Evolutionary conservation across 1,140 invertebrate species (phyloP), one percentile per base, ranked within the genome.

Genomic region (Lysiphlebus fabarum): DNA sequence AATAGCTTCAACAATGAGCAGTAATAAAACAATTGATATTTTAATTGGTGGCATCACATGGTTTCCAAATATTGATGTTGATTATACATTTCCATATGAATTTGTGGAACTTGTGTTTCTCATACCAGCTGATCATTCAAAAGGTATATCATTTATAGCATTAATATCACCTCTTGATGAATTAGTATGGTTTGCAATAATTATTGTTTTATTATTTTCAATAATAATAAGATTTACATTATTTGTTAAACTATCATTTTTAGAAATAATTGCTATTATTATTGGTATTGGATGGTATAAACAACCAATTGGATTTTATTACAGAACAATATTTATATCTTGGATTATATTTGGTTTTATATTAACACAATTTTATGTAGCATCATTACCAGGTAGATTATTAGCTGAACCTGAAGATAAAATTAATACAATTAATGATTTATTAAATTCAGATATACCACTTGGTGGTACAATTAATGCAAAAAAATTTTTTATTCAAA

Each of bases 311-410:
- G 65, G 43, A 38, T 9, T 62, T 0, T 75, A 74, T 0, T 56
- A 61, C 0, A 62, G 69, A 45, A 60, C 77, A 3, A 62, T 70
- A 2, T 78, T 70, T 14, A 59, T 77, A 9, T 67, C 73, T 9
- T 77, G 74, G 72, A 56, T 65, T 0, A 33, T 77, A 0, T 77
- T 73, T 26, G 71, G 75, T 4, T 71, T 69, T 36, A 65, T 77
- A n/a, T 45, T 78, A 0, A 62, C 67, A 11, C 74, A 78, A 42
- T 64, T 69, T 38, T 77, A 77, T 53, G 55, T 77, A 4, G 74
- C 72, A 8, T 70, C 75, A 0, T 53, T 78, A 34, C 67, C 76
- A 0, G 71, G 72, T 12, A 66, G 71, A 37, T 59, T 78, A 33
- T 65, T 75, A 11, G 68, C 68, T 6, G 63, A 60, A 0, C 65